A percentile compares a stretch with the other conserved stretches of the same genome.
Evolutionary conservation across 2,888 invertebrate genomes (phyloP).

Genomic region (Tanytarsus gracilentus): DNA sequence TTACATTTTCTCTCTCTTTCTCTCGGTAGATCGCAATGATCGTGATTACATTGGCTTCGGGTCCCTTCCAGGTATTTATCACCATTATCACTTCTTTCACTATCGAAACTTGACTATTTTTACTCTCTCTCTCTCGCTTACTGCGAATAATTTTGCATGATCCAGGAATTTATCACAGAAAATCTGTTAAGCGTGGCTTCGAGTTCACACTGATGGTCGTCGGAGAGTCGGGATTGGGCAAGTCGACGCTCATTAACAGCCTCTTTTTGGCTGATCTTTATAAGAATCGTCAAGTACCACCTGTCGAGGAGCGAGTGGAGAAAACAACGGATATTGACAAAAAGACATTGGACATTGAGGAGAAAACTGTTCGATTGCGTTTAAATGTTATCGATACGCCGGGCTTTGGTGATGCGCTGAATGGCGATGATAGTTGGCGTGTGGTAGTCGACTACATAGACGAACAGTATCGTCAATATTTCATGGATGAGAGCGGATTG

Average conservation of each 20-base stretch:
- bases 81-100: no score
- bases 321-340: conserved; percentile 64
- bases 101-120: no score
- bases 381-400: conserved; percentile 92
- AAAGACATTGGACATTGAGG: conserved; percentile 90
- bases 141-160: no score
- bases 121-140: no score
- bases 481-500: conserved; percentile 88
- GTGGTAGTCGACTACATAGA: conserved; percentile 87
- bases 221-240: conserved; percentile 88
- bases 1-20: conserved; percentile 4
- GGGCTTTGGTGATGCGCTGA: conserved; percentile 89
- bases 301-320: conserved; percentile 52
- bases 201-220: conserved; percentile 96
- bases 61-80: conserved; percentile 82
- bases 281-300: conserved; percentile 59
- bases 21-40: conserved; percentile 40
- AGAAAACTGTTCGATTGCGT: conserved; percentile 80
- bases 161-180: conserved; percentile 93
- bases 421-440: conserved; percentile 89
- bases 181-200: conserved; percentile 92
- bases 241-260: conserved; percentile 90
- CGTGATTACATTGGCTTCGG: conserved; percentile 90
- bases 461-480: conserved; percentile 74
- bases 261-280: conserved; percentile 89